Base-by-base conservation (phyloP, 2,888 invertebrate species). In the Ryuthela nishihirai region DNA sequence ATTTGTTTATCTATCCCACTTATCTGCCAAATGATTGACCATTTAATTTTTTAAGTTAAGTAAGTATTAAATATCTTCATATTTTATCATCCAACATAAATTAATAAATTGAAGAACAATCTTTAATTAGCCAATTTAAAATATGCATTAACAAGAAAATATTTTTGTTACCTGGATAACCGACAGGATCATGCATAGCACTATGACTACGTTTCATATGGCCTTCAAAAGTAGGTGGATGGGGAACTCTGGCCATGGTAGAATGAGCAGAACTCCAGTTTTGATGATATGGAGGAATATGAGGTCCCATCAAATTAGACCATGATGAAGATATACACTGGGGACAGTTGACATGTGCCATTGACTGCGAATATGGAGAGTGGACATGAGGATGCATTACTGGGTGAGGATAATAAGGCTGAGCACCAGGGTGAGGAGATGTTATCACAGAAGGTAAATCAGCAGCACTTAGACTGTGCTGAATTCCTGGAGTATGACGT, bases 341-440 rank as follows among this genome's bases (percentile, higher is more conserved):
- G 24, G 79, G 79, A 65, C 81, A 83, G 69, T 81, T 82, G 6
- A 85, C 70, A 45, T 85, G 84, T 0, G 84, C 84, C 79, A 84
- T 79, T 0, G 85, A 85, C 18, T 52, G 59, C 10, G 52, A 53
- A 26, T 48, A 59, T 21, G 50, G 47, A 20, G 56, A 38, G 20
- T 54, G 54, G 26, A 55, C 24, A 68, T 85, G 85, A 0, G 84
- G 82, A 84, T 85, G 69, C n/a, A 73, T 72, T 17, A 50, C 52
- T 20, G 53, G 53, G 32, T 59, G 50, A 17, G 35, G 34, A 25
- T 43, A 44, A 34, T 48, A 53, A 2, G 53, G 48, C 23, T 47
- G 59, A 21, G 29, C 40, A n/a, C 43, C 53, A 17, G 43, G 15
- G 15, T 39, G 47, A 25, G 42, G 42, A 3, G 38, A 12, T 5